A percentile compares a stretch with the other conserved stretches of the same genome.
Conservation (phyloP, 2,113 vertebrate species). For the Cavia porcellus region DNA sequence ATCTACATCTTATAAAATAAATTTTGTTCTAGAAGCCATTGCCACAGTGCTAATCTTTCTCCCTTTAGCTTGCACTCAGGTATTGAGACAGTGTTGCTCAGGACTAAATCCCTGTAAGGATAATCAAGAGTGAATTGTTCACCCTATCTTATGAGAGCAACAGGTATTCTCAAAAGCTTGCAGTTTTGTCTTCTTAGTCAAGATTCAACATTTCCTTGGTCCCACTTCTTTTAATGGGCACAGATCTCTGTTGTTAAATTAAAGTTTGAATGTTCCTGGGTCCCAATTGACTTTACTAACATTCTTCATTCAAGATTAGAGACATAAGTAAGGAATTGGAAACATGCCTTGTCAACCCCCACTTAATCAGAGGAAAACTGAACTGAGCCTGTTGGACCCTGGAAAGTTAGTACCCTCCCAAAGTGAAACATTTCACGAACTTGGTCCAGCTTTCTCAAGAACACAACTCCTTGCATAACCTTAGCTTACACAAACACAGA, state of each 20-base stretch:
- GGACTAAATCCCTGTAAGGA: background rate
- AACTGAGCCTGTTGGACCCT: background rate
- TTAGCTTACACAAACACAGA: background rate
- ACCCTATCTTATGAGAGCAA: background rate
- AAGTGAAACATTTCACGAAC: background rate
- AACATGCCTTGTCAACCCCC: background rate
- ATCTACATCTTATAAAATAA: background rate
- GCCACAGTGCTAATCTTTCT: background rate
- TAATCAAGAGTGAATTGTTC: background rate
- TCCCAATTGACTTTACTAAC: background rate
- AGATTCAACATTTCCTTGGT: background rate
- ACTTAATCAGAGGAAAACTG: background rate
- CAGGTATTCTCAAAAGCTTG: background rate
- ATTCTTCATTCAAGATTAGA: conserved; percentile 9
- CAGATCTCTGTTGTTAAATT: background rate
- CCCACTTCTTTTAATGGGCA: background rate
- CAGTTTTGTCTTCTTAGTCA: background rate
- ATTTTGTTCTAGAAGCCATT: background rate
- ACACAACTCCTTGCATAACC: background rate
- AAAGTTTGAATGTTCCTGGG: background rate
- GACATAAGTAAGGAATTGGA: background rate
- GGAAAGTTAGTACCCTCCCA: background rate
- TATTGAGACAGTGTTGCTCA: background rate
- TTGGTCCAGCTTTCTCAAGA: background rate
- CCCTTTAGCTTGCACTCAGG: background rate